A percentile compares a stretch with the other conserved stretches of the same genome.
These are phyloP conservation scores for Mola mola DNA, from an alignment of 2,113 vertebrate genomes.

Conservation along the genomic window DNA sequence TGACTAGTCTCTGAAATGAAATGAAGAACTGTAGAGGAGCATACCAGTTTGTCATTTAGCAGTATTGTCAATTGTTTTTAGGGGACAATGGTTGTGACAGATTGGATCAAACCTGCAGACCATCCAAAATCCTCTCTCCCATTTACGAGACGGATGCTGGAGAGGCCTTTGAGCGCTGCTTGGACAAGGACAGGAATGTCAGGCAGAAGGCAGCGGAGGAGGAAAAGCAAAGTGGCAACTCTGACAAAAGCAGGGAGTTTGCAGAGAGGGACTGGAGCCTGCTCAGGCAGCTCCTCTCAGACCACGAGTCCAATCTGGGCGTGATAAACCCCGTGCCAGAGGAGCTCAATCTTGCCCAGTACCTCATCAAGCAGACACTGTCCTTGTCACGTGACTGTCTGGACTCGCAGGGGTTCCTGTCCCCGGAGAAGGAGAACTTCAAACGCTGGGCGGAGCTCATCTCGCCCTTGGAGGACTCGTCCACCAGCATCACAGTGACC, in stretches of 20 bases:
- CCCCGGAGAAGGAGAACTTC: conserved; percentile 87
- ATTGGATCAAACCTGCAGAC: conserved; percentile 95
- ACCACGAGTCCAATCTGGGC: conserved; percentile 91
- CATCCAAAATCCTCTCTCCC: conserved; percentile 97
- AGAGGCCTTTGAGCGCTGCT: conserved; percentile 89
- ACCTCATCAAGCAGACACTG: conserved; percentile 97
- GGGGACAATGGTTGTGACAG: conserved; percentile 98
- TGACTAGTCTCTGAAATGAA: conserved; percentile 38
- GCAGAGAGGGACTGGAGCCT: conserved; percentile 95
- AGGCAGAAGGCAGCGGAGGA: conserved; percentile 82
- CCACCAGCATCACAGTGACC: conserved; percentile 93
- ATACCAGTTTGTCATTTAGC: conserved; percentile 94
- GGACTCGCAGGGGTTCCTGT: conserved; percentile 86
- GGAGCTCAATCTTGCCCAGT: conserved; percentile 97
- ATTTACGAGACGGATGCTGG: conserved; percentile 95
- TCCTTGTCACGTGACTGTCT: conserved; percentile 91
- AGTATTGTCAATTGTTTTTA: conserved; percentile 99
- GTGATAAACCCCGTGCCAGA: conserved; percentile 94
- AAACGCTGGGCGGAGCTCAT: conserved; percentile 94
- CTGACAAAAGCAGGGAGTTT: conserved; percentile 81
- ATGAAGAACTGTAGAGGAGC: conserved; percentile 47
- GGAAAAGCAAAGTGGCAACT: conserved; percentile 71
- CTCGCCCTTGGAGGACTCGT: conserved; percentile 92
- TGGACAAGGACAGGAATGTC: conserved; percentile 83
- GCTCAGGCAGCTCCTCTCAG: conserved; percentile 91